phyloP scores from a whole-genome alignment of 2,113 vertebrate genomes.

The Fulmarus glacialis region DNA sequence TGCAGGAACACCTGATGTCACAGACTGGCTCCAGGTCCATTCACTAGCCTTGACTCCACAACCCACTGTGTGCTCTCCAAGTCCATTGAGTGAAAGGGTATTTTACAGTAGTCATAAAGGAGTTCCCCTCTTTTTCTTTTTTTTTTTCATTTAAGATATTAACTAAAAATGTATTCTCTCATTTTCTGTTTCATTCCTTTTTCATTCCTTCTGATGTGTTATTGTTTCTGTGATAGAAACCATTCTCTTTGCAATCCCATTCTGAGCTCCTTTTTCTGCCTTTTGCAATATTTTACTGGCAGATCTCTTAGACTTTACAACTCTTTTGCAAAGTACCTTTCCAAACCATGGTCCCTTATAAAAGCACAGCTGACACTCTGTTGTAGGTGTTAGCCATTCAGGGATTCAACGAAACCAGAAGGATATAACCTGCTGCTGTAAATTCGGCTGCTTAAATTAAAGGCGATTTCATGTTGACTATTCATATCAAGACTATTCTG shows the following conservation, averaged over 20 bases:
- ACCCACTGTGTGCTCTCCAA: neutral
- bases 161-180: neutral
- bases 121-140: neutral
- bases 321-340: neutral
- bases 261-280: neutral
- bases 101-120: neutral
- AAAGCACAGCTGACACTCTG: neutral
- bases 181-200: neutral
- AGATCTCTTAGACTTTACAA: neutral
- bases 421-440: neutral
- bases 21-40: neutral
- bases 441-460: neutral
- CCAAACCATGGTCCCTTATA: neutral
- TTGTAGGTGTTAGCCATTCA: neutral
- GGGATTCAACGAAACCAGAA: neutral
- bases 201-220: neutral
- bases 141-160: neutral
- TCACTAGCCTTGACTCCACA: neutral
- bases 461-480: neutral
- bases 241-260: neutral
- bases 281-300: neutral
- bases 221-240: neutral
- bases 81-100: neutral
- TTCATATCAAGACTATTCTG: neutral
- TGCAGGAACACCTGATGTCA: neutral